phyloP scores from a whole-genome alignment of 2,797 vertebrate genomes.

The Sebastes hubbsi region DNA sequence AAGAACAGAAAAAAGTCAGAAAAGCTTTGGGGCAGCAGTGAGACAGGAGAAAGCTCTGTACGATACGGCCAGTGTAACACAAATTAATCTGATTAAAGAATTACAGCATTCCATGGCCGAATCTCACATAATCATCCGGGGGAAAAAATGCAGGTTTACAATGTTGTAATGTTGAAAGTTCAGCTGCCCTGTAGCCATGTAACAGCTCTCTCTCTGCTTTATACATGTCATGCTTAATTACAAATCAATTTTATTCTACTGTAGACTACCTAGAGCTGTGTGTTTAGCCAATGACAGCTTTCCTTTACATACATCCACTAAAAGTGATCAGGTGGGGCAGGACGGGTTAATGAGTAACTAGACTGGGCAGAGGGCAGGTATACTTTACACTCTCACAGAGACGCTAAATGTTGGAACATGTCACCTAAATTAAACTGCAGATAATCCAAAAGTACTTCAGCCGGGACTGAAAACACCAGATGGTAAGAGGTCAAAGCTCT shows the following conservation, averaged over 20 bases:
- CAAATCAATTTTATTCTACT: background rate
- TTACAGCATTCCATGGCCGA: slow-evolving; percentile 78
- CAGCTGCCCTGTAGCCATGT: slow-evolving; percentile 4
- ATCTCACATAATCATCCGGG: slow-evolving; percentile 60
- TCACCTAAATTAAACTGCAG: slow-evolving; percentile 6
- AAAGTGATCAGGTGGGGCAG: slow-evolving; percentile 27
- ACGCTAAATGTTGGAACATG: slow-evolving; percentile 17
- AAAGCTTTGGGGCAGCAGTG: slow-evolving; percentile 32
- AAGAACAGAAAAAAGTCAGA: slow-evolving; percentile 21
- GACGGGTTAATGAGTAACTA: slow-evolving; percentile 71
- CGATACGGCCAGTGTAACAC: slow-evolving; percentile 57
- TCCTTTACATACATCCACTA: slow-evolving; percentile 7
- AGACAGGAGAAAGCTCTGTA: slow-evolving; percentile 38
- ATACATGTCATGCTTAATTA: background rate
- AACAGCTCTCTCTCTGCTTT: background rate
- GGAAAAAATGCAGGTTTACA: slow-evolving; percentile 51
- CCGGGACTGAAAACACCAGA: background rate
- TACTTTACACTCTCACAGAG: slow-evolving; percentile 11
- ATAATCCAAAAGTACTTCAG: slow-evolving; percentile 9
- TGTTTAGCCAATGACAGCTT: background rate
- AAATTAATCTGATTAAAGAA: slow-evolving; percentile 85
- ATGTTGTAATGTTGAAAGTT: slow-evolving; percentile 51
- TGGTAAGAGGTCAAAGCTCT: slow-evolving; percentile 21
- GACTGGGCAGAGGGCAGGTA: slow-evolving; percentile 50
- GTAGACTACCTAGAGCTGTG: background rate